These are phyloP conservation scores for Poecile atricapillus DNA, from an alignment of 2,113 vertebrate genomes.

Conservation along the genomic window DNA sequence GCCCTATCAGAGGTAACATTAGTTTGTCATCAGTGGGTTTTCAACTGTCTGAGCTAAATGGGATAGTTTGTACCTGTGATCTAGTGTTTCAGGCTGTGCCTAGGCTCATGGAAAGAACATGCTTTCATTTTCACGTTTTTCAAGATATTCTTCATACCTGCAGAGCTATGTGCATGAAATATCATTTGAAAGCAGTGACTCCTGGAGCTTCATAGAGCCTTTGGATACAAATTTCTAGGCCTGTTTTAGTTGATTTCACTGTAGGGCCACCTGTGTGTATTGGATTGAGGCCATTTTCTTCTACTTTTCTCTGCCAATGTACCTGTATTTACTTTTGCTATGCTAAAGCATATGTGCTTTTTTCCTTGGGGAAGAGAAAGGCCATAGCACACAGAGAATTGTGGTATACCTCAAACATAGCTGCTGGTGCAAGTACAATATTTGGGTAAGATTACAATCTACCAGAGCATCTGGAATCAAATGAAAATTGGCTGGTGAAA, in stretches of 20 bases:
- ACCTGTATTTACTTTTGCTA: not conserved
- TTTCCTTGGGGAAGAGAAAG: not conserved
- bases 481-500: not conserved
- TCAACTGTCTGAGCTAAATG: constrained; percentile 16
- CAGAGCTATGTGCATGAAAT: constrained; percentile 35
- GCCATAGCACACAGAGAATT: not conserved
- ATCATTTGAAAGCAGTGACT: not conserved
- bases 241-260: not conserved
- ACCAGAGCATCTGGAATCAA: not conserved
- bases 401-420: not conserved
- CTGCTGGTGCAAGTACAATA: not conserved
- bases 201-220: not conserved
- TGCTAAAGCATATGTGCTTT: not conserved
- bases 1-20: constrained; percentile 13
- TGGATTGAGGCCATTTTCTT: not conserved
- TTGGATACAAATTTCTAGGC: not conserved
- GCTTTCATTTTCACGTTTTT: not conserved
- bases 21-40: constrained; percentile 48
- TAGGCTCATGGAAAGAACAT: not conserved
- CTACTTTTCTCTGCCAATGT: not conserved
- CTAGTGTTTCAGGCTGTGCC: constrained; percentile 17
- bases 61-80: not conserved
- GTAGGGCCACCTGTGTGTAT: not conserved
- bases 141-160: constrained; percentile 15
- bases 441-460: not conserved